Evolutionary conservation across 2,113 vertebrate genomes (phyloP).

Genomic region (Diadophis punctatus): DNA sequence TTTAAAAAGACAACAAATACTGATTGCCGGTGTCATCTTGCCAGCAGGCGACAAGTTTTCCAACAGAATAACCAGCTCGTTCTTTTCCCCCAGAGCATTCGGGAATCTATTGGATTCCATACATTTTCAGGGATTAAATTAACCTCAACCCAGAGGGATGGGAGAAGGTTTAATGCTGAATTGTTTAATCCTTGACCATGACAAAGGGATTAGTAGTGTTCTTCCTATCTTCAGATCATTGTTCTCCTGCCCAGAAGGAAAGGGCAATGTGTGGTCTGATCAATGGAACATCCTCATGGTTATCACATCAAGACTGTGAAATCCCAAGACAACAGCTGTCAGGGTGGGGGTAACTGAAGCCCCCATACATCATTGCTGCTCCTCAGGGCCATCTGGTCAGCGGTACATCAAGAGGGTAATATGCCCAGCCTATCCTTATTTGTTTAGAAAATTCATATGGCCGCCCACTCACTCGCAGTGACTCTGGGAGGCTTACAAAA

Average conservation of each 20-base stretch:
- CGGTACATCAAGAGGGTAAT: background rate
- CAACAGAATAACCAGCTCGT: background rate
- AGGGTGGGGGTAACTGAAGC: background rate
- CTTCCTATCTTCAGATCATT: background rate
- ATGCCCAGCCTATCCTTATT: background rate
- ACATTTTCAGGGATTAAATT: background rate
- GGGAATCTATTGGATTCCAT: background rate
- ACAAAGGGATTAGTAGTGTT: background rate
- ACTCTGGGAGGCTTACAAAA: background rate
- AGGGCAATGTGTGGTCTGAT: background rate
- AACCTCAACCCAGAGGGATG: background rate
- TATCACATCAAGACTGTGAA: background rate
- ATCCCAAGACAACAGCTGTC: background rate
- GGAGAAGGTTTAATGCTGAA: background rate
- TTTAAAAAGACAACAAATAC: background rate
- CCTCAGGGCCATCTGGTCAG: background rate
- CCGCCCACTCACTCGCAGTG: background rate
- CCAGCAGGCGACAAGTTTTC: background rate
- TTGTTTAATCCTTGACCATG: background rate
- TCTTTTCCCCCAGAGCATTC: background rate
- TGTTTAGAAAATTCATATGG: background rate
- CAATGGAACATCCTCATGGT: background rate
- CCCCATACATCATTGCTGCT: background rate
- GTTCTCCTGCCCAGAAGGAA: background rate
- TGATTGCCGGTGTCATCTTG: background rate